These are phyloP conservation scores for Hirtodrosophila trivittata DNA, from an alignment of 2,888 invertebrate species.

Conservation along the genomic window DNA sequence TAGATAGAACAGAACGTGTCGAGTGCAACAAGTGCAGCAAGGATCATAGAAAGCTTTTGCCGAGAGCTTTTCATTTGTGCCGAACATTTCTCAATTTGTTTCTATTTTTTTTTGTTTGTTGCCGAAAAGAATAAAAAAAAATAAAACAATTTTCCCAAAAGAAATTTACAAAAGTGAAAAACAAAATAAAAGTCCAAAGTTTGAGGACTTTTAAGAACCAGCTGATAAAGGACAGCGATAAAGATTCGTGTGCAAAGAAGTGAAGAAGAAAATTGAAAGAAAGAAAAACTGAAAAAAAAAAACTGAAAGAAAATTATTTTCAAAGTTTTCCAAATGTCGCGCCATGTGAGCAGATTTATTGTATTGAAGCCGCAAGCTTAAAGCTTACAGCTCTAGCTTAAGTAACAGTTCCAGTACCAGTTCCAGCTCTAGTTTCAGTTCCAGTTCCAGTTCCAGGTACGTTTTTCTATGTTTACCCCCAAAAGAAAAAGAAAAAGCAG, in stretches of 20 bases:
- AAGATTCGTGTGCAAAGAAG: too few relatives aligned
- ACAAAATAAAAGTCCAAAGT: conserved; percentile 3
- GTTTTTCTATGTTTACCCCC: conserved; percentile 18
- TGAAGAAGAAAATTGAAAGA: background rate
- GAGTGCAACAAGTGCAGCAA: conserved; percentile 40
- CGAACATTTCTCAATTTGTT: background rate
- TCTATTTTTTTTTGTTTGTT: conserved; percentile 21
- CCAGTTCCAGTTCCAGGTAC: conserved; percentile 34
- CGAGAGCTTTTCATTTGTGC: conserved; percentile 8
- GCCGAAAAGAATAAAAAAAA: too few relatives aligned
- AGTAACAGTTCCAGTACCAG: conserved; percentile 7
- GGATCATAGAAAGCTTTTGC: conserved; percentile 26
- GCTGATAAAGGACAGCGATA: conserved; percentile 37
- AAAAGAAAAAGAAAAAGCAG: conserved; percentile 2
- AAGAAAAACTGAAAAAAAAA: conserved; percentile 10
- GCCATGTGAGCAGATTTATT: conserved; percentile 46
- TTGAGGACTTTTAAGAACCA: conserved; percentile 8
- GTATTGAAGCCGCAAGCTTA: conserved; percentile 6
- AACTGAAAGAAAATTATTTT: conserved; percentile 6
- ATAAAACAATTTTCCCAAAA: background rate
- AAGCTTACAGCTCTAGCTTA: conserved; percentile 4
- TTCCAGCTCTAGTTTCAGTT: conserved; percentile 11
- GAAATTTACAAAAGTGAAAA: background rate
- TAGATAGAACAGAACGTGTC: conserved; percentile 13
- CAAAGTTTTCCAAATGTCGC: conserved; percentile 39